Evolutionary conservation across 2,888 invertebrate species (phyloP).

Genomic region (Nemapogon koenigi): DNA sequence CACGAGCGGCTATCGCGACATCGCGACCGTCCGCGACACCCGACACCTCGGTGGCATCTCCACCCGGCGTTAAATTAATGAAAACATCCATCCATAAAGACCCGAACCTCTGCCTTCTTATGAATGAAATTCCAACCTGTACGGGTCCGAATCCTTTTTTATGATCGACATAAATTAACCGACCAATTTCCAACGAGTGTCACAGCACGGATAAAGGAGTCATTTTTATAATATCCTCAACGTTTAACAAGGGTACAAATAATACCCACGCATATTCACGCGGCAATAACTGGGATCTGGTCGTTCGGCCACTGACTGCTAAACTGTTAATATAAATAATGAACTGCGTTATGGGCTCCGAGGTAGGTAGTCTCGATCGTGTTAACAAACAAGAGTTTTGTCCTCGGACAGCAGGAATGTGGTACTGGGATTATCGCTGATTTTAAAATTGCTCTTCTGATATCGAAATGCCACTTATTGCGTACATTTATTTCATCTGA

Average conservation of each 20-base stretch:
- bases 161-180: constrained; percentile 58
- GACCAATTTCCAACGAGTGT: constrained; percentile 63
- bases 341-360: constrained; percentile 56
- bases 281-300: constrained; percentile 54
- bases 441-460: constrained; percentile 23
- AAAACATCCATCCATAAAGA: constrained; percentile 63
- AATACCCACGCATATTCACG: constrained; percentile 64
- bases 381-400: constrained; percentile 58
- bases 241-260: constrained; percentile 63
- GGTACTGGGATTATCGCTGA: constrained; percentile 15
- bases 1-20: constrained; percentile 39
- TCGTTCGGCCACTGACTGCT: constrained; percentile 54
- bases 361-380: constrained; percentile 41
- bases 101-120: constrained; percentile 62
- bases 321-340: constrained; percentile 66
- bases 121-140: constrained; percentile 65
- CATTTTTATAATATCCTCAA: constrained; percentile 64
- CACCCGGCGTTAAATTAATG: constrained; percentile 58
- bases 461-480: no score
- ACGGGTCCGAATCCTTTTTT: constrained; percentile 60
- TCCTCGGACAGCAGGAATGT: constrained; percentile 22
- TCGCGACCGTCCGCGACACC: constrained; percentile 38
- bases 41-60: constrained; percentile 49
- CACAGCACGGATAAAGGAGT: constrained; percentile 62
- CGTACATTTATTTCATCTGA: no score